Base-by-base conservation (phyloP, 2,888 invertebrate genomes). In the Spatulosminthurus flaviceps region DNA sequence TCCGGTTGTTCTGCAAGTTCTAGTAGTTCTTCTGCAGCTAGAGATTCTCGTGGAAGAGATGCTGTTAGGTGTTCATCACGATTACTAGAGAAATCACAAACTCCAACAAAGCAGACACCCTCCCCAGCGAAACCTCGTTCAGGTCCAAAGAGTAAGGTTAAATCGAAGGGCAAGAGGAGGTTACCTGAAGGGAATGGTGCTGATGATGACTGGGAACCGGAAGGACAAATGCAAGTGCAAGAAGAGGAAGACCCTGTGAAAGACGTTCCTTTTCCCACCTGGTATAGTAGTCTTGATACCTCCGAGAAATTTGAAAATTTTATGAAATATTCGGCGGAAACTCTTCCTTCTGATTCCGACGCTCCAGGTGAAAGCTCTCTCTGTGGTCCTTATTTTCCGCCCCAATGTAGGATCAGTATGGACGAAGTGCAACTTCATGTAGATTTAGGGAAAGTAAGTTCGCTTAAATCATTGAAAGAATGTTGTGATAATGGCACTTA, bases 231-330 rank as follows among this genome's bases (percentile, higher is more conserved):
- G n/a, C n/a, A n/a, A n/a, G n/a, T n/a, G n/a, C n/a, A n/a, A n/a
- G n/a, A n/a, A n/a, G n/a, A n/a, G 16, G 16, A 11, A 19, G 51
- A 51, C 16, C 51, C 51, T n/a, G 51, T 51, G 51, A 5, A 16
- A 51, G 51, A 51, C 16, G 51, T 51, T 9, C 51, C 51, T 5
- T 51, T 51, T 51, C 51, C 51, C 4, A 51, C 2, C 9, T 51
- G 51, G 51, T 51, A 51, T n/a, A 51, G n/a, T n/a, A n/a, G n/a
- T n/a, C n/a, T n/a, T n/a, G n/a, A n/a, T n/a, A n/a, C n/a, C n/a
- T n/a, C n/a, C n/a, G n/a, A 51, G 16, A 24, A 22, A 22, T 64
- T 24, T 22, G 64, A 64, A 64, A 64, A 64, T 24, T 64, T 64
- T 22, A 64, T 64, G 64, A 21, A 22, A 11, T 64, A 64, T 26